A percentile compares a stretch with the other conserved stretches of the same genome.
Evolutionary conservation across 1,140 invertebrate genomes (phyloP).

Genomic region (Cydia strobilella): DNA sequence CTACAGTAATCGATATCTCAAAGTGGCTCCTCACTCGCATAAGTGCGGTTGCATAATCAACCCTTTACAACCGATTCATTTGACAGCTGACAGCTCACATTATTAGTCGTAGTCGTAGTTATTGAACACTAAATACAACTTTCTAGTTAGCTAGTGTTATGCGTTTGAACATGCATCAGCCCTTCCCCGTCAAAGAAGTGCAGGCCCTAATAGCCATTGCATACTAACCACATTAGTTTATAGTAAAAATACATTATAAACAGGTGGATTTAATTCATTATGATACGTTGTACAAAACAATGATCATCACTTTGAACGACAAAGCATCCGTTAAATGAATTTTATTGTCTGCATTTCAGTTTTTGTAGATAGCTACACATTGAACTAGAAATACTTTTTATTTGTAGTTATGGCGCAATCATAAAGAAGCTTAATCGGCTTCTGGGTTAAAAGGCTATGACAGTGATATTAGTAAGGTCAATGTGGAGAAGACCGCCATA

Average conservation of each 20-base stretch:
- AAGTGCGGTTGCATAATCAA: slow-evolving; percentile 17
- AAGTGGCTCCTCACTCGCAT: slow-evolving; percentile 19
- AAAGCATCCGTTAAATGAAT: too few relatives aligned
- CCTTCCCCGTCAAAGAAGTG: not conserved
- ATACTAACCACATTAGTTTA: not conserved
- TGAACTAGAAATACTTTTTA: too few relatives aligned
- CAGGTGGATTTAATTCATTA: not conserved
- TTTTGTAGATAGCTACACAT: too few relatives aligned
- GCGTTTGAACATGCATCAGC: slow-evolving; percentile 1
- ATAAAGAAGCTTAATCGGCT: too few relatives aligned
- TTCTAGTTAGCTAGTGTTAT: not conserved
- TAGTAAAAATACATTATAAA: not conserved
- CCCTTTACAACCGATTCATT: not conserved
- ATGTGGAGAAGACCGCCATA: too few relatives aligned
- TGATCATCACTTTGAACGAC: too few relatives aligned
- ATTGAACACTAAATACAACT: slow-evolving; percentile 7
- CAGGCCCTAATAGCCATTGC: not conserved
- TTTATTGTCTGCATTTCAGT: too few relatives aligned
- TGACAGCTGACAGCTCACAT: slow-evolving; percentile 7
- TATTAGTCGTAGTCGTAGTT: not conserved
- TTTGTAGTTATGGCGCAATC: too few relatives aligned
- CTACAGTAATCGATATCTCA: slow-evolving; percentile 30
- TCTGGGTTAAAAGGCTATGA: too few relatives aligned
- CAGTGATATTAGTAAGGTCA: too few relatives aligned
- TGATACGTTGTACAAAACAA: not conserved